Conservation (phyloP, 2,797 vertebrate genomes). For the Gymnoscopelus braueri region DNA sequence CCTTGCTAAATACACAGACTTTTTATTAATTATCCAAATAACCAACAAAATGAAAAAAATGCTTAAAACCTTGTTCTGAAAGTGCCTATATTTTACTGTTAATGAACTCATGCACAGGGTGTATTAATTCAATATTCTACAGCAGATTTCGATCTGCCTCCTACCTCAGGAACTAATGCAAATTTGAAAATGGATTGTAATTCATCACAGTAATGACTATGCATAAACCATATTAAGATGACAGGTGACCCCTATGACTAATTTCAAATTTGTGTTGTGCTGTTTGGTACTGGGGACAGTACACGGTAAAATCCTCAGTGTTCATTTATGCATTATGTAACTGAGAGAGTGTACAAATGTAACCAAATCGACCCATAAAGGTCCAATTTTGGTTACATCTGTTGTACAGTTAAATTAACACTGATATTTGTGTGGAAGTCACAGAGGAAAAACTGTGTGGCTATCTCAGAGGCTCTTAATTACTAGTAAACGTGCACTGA, state of each 20-base stretch:
- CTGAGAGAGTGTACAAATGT: too few species aligned
- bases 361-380: neutral
- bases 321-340: too few species aligned
- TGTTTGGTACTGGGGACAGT: neutral
- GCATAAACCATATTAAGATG: constrained; percentile 28
- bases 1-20: constrained; percentile 2
- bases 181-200: neutral
- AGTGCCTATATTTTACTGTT: neutral
- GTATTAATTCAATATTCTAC: too few species aligned
- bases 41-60: too few species aligned
- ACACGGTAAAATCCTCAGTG: too few species aligned
- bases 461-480: constrained; percentile 8
- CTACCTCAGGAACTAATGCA: neutral
- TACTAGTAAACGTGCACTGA: constrained; percentile 26
- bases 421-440: constrained; percentile 25
- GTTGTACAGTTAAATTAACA: neutral
- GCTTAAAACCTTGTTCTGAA: neutral
- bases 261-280: constrained; percentile 56
- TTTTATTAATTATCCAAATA: too few species aligned
- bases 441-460: constrained; percentile 6
- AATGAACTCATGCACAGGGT: neutral
- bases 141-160: neutral
- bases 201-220: neutral
- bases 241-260: constrained; percentile 49
- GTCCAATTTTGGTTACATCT: neutral